Base-by-base conservation (phyloP, 1,140 invertebrate genomes). In the Leguminivora glycinivorella region DNA sequence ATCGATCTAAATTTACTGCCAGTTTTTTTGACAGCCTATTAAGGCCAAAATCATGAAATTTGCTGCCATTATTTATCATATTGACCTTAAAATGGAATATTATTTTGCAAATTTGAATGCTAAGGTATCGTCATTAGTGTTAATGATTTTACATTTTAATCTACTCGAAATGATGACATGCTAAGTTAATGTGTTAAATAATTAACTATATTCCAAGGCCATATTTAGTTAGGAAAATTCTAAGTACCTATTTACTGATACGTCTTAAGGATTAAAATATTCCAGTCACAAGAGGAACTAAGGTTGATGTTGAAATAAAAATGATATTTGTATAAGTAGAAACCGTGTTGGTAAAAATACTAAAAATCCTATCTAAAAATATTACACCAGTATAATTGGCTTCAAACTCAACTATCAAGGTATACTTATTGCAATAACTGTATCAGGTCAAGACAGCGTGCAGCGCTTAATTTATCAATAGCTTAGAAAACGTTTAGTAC, bases 1-100 rank as follows among this genome's bases (percentile, higher is more conserved):
- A 38, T 38, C 38, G 66, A 43, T 67, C 19, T 67, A 40, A 43
- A 67, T 24, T 43, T 43, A 67, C 66, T 43, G 34, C 38, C 34
- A 40, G 66, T n/a, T 40, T 67, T 67, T 67, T 19, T 67, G 19
- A 67, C 29, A 22, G 26, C 63, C 25, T 0, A 63, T 25, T 60
- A 67, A 67, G 66, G 66, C 34, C 17, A 67, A 43, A 38, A 22
- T 67, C 66, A 67, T 67, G 38, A 67, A 67, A 40, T 67, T 40
- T 43, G 19, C 31, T 67, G 17, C 38, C 22, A 40, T 40, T 67
- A 31, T 67, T 38, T 40, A 17, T 26, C 25, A 29, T 26, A 29
- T 63, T 67, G 12, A 67, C 66, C 34, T 43, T 22, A 34, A 67
- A 43, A 14, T 25, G 5, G 56, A 40, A 38, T 34, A 40, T 67